Evolutionary conservation across 1,140 invertebrate species (phyloP).

Genomic region (Oryctes rhinoceros): DNA sequence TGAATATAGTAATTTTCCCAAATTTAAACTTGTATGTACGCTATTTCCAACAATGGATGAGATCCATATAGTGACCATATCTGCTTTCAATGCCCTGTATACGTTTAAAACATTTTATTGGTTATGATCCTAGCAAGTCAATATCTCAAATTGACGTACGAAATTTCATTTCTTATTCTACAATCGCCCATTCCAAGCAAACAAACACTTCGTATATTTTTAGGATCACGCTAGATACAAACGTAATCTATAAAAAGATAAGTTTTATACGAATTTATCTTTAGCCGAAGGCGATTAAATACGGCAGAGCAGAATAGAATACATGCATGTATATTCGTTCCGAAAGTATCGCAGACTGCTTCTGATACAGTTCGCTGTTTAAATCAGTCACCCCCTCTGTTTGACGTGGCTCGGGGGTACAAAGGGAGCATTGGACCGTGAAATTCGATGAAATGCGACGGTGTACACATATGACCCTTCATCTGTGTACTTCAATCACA

Average conservation of each 20-base stretch:
- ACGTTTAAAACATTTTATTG: too few species aligned
- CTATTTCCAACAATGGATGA: too few species aligned
- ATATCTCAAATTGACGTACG: too few species aligned
- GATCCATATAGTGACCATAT: too few species aligned
- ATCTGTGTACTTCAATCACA: slow-evolving; percentile 48
- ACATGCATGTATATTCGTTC: background rate
- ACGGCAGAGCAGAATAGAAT: background rate
- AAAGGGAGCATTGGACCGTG: slow-evolving; percentile 56
- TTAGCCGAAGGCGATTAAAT: slow-evolving; percentile 5
- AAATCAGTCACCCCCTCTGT: slow-evolving; percentile 44
- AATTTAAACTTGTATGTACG: too few species aligned
- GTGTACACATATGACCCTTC: slow-evolving; percentile 55
- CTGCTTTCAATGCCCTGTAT: too few species aligned
- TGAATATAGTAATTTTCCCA: too few species aligned
- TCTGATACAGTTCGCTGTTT: slow-evolving; percentile 30
- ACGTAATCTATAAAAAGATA: slow-evolving; percentile 7
- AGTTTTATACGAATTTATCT: background rate
- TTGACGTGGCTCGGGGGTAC: slow-evolving; percentile 47
- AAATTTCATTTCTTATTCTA: too few species aligned
- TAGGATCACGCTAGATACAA: background rate
- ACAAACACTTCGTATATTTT: background rate
- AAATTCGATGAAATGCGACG: slow-evolving; percentile 62
- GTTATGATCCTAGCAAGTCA: too few species aligned
- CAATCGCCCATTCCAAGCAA: background rate
- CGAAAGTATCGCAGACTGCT: slow-evolving; percentile 3